Evolutionary conservation across 2,113 vertebrate species (phyloP).

Genomic region (Trichechus manatus): DNA sequence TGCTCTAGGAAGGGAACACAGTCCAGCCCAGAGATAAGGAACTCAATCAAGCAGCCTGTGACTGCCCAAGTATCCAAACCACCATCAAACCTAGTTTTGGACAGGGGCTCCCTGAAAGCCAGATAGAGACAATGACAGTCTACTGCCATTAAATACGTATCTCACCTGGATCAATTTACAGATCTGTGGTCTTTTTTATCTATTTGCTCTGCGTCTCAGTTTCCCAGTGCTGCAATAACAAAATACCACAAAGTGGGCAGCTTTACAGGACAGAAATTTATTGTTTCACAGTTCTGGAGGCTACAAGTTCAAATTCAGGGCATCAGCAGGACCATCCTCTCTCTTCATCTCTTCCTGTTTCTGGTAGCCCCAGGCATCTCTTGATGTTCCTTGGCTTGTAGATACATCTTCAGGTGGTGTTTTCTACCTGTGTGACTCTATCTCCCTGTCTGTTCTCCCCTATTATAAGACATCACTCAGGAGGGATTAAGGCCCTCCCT

Average conservation of each 20-base stretch:
- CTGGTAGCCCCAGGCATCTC: no score
- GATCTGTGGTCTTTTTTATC: neutral
- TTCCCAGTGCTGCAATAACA: no score
- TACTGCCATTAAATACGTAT: neutral
- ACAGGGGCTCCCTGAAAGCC: neutral
- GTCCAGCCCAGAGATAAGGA: neutral
- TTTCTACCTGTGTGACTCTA: neutral
- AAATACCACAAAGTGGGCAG: no score
- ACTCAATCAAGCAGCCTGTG: neutral
- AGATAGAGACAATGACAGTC: neutral
- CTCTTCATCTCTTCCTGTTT: no score
- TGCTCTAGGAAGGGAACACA: no score
- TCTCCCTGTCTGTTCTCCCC: neutral
- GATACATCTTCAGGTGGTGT: neutral
- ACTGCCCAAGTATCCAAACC: neutral
- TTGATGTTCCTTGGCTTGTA: neutral
- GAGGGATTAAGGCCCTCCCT: neutral
- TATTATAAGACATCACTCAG: neutral
- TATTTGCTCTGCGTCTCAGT: neutral
- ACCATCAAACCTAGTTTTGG: neutral
- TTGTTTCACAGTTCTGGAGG: no score
- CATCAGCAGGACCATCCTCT: no score
- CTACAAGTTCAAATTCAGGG: no score
- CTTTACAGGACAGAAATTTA: no score
- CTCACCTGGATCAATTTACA: neutral